phyloP scores from a whole-genome alignment of 2,797 vertebrate species.

The Coracias cyanogaster region DNA sequence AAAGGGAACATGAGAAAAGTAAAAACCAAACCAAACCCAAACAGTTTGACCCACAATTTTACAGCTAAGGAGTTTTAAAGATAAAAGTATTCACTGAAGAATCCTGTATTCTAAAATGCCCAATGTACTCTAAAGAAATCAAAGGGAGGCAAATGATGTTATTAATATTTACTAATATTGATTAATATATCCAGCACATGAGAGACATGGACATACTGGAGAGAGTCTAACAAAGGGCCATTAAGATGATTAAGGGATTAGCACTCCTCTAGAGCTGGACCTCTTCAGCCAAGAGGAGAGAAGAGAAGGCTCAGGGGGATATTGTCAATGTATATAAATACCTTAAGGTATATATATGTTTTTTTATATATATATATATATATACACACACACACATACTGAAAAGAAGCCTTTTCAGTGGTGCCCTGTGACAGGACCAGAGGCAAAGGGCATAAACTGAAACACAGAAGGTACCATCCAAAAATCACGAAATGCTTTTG shows the following conservation, averaged over 20 bases:
- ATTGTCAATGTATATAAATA: not conserved
- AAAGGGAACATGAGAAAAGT: not conserved
- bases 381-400: too few relatives aligned
- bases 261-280: not conserved
- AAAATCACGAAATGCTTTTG: not conserved
- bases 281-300: not conserved
- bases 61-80: not conserved
- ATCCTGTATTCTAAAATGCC: not conserved
- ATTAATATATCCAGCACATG: not conserved
- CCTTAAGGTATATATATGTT: too few relatives aligned
- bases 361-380: too few relatives aligned
- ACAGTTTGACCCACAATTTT: not conserved
- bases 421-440: not conserved
- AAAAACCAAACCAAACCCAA: not conserved
- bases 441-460: fast-evolving
- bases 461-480: not conserved
- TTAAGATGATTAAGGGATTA: not conserved
- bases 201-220: not conserved
- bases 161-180: not conserved
- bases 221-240: not conserved
- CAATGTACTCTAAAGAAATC: not conserved
- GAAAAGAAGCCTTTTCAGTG: too few relatives aligned
- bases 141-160: not conserved
- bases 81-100: not conserved
- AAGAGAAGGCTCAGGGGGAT: not conserved